Conservation (phyloP, 2,888 invertebrate genomes). For the Galerucella nymphaeae region DNA sequence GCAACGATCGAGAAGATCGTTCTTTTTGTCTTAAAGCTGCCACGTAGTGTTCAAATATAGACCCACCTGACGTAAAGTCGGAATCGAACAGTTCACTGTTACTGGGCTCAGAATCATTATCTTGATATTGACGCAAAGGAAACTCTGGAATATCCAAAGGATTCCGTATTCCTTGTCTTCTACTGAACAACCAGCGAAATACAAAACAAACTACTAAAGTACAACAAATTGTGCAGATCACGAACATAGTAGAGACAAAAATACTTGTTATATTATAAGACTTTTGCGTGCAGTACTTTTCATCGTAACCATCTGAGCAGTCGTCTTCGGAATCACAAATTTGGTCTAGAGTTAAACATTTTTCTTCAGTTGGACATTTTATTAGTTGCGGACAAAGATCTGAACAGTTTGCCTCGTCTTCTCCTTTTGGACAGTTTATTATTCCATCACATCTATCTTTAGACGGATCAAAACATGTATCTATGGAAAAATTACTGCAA, state of each 20-base stretch:
- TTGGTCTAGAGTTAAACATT: constrained; percentile 36
- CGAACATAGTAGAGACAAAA: constrained; percentile 28
- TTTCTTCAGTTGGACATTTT: constrained; percentile 37
- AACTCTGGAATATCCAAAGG: constrained; percentile 35
- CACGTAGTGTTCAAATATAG: constrained; percentile 44
- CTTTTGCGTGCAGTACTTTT: constrained; percentile 31
- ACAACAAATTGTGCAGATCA: constrained; percentile 39
- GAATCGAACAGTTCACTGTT: constrained; percentile 35
- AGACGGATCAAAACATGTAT: constrained; percentile 23
- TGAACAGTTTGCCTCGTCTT: constrained; percentile 43
- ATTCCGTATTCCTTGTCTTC: constrained; percentile 28
- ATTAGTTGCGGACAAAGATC: constrained; percentile 34
- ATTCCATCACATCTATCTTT: constrained; percentile 37
- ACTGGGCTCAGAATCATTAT: constrained; percentile 23
- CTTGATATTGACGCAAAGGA: constrained; percentile 36
- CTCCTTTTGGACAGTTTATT: constrained; percentile 40
- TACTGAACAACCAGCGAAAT: constrained; percentile 39
- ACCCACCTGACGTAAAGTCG: constrained; percentile 41
- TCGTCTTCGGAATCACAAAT: constrained; percentile 37
- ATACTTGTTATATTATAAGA: constrained; percentile 3
- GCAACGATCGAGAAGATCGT: constrained; percentile 25
- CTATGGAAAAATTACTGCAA: constrained; percentile 27
- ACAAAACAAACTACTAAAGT: constrained; percentile 38
- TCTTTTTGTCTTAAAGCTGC: constrained; percentile 34
- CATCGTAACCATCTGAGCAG: constrained; percentile 39